Evolutionary conservation across 2,888 invertebrate species (phyloP).

Genomic region (Odontocolon sp.): DNA sequence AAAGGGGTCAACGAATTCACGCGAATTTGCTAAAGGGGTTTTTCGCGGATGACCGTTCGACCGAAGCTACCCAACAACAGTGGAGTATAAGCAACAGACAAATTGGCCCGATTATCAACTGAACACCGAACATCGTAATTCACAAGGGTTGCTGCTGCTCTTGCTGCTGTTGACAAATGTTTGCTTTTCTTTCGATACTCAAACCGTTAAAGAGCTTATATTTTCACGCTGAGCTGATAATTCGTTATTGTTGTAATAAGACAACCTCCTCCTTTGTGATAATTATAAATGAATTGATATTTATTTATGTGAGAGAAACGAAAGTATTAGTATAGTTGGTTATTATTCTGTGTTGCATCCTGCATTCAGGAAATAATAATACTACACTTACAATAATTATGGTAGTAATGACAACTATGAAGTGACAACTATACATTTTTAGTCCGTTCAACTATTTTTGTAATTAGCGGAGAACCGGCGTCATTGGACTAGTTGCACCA

Average conservation of each 20-base stretch:
- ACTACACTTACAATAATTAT: too few relatives aligned
- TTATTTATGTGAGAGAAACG: too few relatives aligned
- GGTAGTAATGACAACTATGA: too few relatives aligned
- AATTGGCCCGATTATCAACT: conserved; percentile 53
- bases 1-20: conserved; percentile 42
- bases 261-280: too few relatives aligned
- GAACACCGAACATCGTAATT: conserved; percentile 44
- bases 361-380: too few relatives aligned
- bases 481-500: too few relatives aligned
- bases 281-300: too few relatives aligned
- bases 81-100: conserved; percentile 47
- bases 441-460: too few relatives aligned
- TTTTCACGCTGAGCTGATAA: conserved; percentile 46
- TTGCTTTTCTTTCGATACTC: conserved; percentile 50
- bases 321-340: too few relatives aligned
- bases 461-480: too few relatives aligned
- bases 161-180: conserved; percentile 51
- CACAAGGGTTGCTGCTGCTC: conserved; percentile 23
- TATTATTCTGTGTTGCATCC: too few relatives aligned
- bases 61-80: neutral
- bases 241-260: neutral
- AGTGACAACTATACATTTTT: too few relatives aligned
- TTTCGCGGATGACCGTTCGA: conserved; percentile 33
- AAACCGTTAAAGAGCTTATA: conserved; percentile 48
- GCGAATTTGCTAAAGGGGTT: conserved; percentile 49